Evolutionary conservation across 2,797 vertebrate species (phyloP).

Genomic region (Coilia nasus): DNA sequence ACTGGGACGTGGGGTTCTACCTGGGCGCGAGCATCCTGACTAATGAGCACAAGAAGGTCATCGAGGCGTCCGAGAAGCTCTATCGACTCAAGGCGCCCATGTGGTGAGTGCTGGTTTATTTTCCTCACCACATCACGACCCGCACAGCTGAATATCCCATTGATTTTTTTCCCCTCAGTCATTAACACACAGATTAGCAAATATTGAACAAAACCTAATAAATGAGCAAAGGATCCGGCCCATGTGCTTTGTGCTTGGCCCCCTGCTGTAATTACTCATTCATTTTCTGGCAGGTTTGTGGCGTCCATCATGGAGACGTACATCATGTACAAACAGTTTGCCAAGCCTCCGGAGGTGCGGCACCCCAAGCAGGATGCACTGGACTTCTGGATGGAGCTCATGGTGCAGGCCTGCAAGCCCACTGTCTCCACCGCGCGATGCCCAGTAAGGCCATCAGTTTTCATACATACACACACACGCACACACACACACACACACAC

Average conservation of each 20-base stretch:
- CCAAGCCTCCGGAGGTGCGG: constrained; percentile 65
- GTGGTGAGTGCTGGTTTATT: constrained; percentile 73
- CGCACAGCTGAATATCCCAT: neutral
- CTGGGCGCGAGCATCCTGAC: constrained; percentile 86
- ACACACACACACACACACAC: too few relatives aligned
- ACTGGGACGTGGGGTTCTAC: constrained; percentile 94
- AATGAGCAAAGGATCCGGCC: neutral
- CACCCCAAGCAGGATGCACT: constrained; percentile 74
- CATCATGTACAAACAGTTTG: constrained; percentile 85
- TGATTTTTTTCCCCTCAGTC: neutral
- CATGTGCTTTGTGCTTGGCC: neutral
- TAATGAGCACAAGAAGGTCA: constrained; percentile 83
- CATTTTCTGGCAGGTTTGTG: constrained; percentile 77
- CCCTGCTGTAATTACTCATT: neutral
- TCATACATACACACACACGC: too few relatives aligned
- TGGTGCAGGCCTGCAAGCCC: constrained; percentile 82
- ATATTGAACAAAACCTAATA: constrained; percentile 6
- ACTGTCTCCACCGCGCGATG: constrained; percentile 68
- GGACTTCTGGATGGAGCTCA: constrained; percentile 89
- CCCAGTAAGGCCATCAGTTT: constrained; percentile 67
- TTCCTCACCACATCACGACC: neutral
- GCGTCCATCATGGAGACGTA: constrained; percentile 90
- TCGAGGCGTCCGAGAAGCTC: constrained; percentile 86
- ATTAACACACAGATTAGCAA: neutral
- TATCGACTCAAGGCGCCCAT: constrained; percentile 86